A percentile compares a stretch with the other conserved stretches of the same genome.
phyloP scores from a whole-genome alignment of 2,797 vertebrate genomes.

The Gymnoscopelus braueri region DNA sequence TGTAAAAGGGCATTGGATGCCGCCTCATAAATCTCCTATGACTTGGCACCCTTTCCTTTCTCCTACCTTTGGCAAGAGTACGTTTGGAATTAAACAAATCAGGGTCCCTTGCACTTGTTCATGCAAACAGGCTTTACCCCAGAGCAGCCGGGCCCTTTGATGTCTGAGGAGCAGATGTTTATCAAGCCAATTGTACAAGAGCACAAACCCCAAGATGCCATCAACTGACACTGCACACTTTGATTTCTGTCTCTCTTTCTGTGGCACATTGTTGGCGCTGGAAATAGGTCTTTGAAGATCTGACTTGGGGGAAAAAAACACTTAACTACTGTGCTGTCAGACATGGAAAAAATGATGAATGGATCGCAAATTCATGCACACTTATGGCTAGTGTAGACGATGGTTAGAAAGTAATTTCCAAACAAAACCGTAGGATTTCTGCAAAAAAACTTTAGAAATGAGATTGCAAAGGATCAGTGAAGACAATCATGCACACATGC shows the following conservation, averaged over 20 bases:
- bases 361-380: conserved; percentile 5
- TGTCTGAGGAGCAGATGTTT: conserved; percentile 69
- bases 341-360: conserved; percentile 31
- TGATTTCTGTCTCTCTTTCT: conserved; percentile 58
- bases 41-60: conserved; percentile 37
- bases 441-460: too few relatives aligned
- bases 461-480: too few relatives aligned
- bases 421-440: conserved; percentile 3
- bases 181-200: conserved; percentile 56
- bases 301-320: conserved; percentile 22
- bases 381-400: conserved; percentile 36
- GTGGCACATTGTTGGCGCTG: conserved; percentile 52
- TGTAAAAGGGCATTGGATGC: conserved; percentile 39
- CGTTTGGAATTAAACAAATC: conserved; percentile 30
- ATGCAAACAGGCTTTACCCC: conserved; percentile 38
- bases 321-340: not conserved
- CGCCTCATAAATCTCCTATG: conserved; percentile 39
- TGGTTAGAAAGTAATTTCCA: conserved; percentile 2
- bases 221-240: conserved; percentile 52
- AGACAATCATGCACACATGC: too few relatives aligned
- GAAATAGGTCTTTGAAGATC: conserved; percentile 60
- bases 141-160: conserved; percentile 50
- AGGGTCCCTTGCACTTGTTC: conserved; percentile 26
- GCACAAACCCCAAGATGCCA: conserved; percentile 40
- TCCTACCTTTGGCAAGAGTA: conserved; percentile 8